These are phyloP conservation scores for Acrobeloides nanus DNA, from an alignment of 2,888 invertebrate species.

Conservation along the genomic window DNA sequence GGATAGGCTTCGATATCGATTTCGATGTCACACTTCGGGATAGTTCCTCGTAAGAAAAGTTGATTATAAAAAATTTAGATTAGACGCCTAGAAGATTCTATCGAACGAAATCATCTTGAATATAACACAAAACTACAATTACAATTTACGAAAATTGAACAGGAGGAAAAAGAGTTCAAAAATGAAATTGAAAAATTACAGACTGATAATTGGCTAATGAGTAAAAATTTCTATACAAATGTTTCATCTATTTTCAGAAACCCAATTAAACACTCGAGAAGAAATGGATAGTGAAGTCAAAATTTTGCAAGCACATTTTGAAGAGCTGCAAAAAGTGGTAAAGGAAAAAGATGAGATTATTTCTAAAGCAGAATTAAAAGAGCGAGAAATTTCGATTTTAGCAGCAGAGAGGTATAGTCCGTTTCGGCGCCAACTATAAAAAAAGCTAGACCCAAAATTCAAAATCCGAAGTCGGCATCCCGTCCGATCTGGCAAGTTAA, in stretches of 20 bases:
- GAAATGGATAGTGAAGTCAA: conserved; percentile 25
- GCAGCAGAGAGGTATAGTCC: conserved; percentile 18
- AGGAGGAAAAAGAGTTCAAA: conserved; percentile 10
- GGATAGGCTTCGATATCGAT: too few relatives aligned
- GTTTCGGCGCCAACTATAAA: too few relatives aligned
- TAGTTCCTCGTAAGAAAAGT: too few relatives aligned
- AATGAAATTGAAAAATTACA: conserved; percentile 15
- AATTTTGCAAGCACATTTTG: conserved; percentile 17
- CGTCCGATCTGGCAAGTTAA: too few relatives aligned
- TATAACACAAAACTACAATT: conserved; percentile 3
- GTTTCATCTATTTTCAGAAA: conserved; percentile 15
- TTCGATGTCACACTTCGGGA: too few relatives aligned
- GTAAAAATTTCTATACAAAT: conserved; percentile 8
- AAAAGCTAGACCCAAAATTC: too few relatives aligned
- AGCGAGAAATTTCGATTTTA: conserved; percentile 18
- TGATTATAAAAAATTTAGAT: conserved; percentile 2
- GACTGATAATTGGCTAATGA: conserved; percentile 21
- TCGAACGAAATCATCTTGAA: conserved; percentile 14
- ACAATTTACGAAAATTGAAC: conserved; percentile 11
- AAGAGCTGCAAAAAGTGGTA: conserved; percentile 16
- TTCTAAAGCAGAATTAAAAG: conserved; percentile 22
- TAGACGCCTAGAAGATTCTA: conserved; percentile 14
- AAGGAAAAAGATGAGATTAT: conserved; percentile 26
- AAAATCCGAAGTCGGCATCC: too few relatives aligned
- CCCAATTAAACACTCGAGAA: conserved; percentile 22